phyloP scores from a whole-genome alignment of 2,888 invertebrate genomes.

The Trachelus tabidus region DNA sequence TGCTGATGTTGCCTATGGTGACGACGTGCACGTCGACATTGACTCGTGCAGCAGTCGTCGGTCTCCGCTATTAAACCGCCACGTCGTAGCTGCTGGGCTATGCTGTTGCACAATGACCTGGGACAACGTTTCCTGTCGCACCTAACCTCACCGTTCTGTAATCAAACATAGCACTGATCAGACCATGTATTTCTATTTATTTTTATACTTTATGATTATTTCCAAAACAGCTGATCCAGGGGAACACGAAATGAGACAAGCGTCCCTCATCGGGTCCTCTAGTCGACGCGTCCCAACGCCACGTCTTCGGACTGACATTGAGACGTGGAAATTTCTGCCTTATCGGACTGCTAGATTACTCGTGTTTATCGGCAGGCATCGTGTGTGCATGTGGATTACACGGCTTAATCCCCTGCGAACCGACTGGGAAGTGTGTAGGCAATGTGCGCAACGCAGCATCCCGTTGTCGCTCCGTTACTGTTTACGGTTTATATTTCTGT shows the following conservation, averaged over 20 bases:
- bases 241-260: background rate
- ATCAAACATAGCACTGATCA: constrained; percentile 26
- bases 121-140: constrained; percentile 86
- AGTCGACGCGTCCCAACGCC: background rate
- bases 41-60: constrained; percentile 72
- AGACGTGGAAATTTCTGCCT: background rate
- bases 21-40: constrained; percentile 68
- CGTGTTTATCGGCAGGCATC: background rate
- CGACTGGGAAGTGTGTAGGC: background rate
- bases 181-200: background rate
- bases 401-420: background rate
- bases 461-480: background rate
- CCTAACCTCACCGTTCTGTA: constrained; percentile 82
- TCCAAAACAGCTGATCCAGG: background rate
- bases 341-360: background rate
- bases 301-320: background rate
- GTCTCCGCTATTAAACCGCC: constrained; percentile 57
- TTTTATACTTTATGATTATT: background rate
- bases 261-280: background rate
- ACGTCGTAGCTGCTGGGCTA: constrained; percentile 63
- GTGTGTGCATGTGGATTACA: background rate
- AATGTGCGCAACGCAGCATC: background rate
- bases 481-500: background rate
- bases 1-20: constrained; percentile 68
- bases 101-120: constrained; percentile 75